Evolutionary conservation across 2,113 vertebrate genomes (phyloP), one percentile per base, ranked within the genome.

Genomic region (Sander lucioperca): DNA sequence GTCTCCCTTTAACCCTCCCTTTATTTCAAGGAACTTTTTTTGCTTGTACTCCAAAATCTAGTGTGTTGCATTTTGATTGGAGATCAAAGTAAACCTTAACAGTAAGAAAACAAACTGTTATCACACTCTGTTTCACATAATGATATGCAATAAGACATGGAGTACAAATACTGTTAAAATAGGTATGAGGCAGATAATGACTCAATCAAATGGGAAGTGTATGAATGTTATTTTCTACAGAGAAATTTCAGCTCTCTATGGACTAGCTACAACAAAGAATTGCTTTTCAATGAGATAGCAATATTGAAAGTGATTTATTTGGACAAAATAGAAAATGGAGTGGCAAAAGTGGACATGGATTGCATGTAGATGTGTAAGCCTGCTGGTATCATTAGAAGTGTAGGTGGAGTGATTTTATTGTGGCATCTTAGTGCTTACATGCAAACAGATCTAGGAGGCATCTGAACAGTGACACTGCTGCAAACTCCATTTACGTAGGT

Each of bases 281-380:
- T 43, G 27, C 4, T 13, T 43, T 73, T 50, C 27, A 45, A 66
- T 61, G 71, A 59, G 56, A 80, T 7, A 9, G 57, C 63, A 83
- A 80, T 74, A 51, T 79, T 65, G 19, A 54, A 80, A 80, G 63
- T 50, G 36, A 83, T 18, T 83, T 70, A 74, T 57, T 47, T 5
- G 51, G 57, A 61, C 72, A 86, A 86, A 74, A 89, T 51, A 80
- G 53, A 79, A n/a, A 47, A 48, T 56, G 50, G 16, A 45, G 51
- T 30, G 70, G 25, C 13, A 39, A 27, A 78, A 47, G 19, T 75
- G 65, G n/a, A n/a, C 45, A 65, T 25, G 9, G 23, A 58, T 51
- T 64, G 33, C 62, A 66, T 68, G 33, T 48, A 43, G 73, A 39
- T 50, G n/a, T 33, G 43, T 14, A 25, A 27, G 45, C 62, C 69